Evolutionary conservation across 2,888 invertebrate species (phyloP).

Genomic region (Chouioia cunea): DNA sequence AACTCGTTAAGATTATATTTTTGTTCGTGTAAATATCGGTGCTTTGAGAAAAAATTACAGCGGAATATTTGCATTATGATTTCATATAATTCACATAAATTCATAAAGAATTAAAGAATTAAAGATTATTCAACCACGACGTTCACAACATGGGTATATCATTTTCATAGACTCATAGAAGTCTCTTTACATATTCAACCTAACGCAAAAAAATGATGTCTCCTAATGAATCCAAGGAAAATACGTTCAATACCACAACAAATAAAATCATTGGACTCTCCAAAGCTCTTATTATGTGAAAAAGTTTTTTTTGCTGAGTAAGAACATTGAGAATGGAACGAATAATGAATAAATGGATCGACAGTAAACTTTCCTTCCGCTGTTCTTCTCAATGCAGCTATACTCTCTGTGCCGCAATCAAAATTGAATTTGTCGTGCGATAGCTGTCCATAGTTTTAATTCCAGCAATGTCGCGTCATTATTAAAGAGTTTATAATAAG

Average conservation of each 20-base stretch:
- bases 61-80: conserved; percentile 25
- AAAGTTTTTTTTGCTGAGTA: conserved; percentile 13
- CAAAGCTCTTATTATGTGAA: conserved; percentile 13
- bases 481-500: conserved; percentile 3
- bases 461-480: conserved; percentile 7
- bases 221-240: neutral
- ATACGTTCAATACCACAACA: conserved; percentile 2
- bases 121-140: too few species aligned
- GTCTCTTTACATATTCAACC: too few species aligned
- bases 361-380: neutral
- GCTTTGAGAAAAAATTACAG: conserved; percentile 26
- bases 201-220: too few species aligned
- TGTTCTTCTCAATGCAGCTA: neutral
- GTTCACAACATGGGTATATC: too few species aligned
- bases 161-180: too few species aligned
- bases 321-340: conserved; percentile 27
- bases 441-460: conserved; percentile 18
- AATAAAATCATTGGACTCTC: conserved; percentile 10
- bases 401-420: conserved; percentile 10
- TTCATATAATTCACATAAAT: neutral
- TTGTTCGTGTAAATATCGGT: conserved; percentile 38
- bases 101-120: too few species aligned
- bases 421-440: conserved; percentile 37
- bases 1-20: neutral
- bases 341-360: conserved; percentile 42